These are phyloP conservation scores for Cosmia trapezina DNA, from an alignment of 2,888 invertebrate species.

Conservation along the genomic window DNA sequence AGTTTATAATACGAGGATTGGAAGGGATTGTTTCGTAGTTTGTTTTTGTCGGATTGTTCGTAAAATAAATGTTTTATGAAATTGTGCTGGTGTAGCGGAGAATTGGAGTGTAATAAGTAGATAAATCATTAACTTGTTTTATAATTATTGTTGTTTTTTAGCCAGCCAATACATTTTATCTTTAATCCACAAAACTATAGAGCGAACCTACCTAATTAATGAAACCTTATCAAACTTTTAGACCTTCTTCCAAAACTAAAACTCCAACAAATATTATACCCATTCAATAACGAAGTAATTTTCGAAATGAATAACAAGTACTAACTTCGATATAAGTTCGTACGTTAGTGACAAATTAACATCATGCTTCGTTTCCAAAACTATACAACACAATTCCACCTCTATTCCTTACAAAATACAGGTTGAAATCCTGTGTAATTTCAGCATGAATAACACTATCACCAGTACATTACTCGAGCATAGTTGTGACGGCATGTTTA, in stretches of 20 bases:
- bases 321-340: conserved; percentile 40
- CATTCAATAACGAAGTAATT: conserved; percentile 31
- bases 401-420: not conserved
- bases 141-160: not conserved
- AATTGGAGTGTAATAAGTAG: not conserved
- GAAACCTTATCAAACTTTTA: not conserved
- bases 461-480: conserved; percentile 33
- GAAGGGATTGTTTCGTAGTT: conserved; percentile 50
- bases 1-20: conserved; percentile 68
- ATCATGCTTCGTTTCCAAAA: conserved; percentile 15
- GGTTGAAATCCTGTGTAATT: conserved; percentile 30
- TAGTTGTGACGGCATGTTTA: conserved; percentile 63
- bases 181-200: not conserved
- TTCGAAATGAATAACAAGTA: conserved; percentile 46
- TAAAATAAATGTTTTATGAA: conserved; percentile 49
- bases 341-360: conserved; percentile 56
- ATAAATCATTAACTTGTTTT: not conserved
- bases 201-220: not conserved
- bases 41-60: conserved; percentile 34
- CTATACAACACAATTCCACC: not conserved
- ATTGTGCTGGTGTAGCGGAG: conserved; percentile 10
- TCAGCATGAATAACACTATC: conserved; percentile 34
- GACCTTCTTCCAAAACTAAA: not conserved
- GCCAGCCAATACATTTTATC: no score
- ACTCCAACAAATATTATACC: not conserved